phyloP scores from a whole-genome alignment of 23 tunicate genomes.

The Ciona savignyi region DNA sequence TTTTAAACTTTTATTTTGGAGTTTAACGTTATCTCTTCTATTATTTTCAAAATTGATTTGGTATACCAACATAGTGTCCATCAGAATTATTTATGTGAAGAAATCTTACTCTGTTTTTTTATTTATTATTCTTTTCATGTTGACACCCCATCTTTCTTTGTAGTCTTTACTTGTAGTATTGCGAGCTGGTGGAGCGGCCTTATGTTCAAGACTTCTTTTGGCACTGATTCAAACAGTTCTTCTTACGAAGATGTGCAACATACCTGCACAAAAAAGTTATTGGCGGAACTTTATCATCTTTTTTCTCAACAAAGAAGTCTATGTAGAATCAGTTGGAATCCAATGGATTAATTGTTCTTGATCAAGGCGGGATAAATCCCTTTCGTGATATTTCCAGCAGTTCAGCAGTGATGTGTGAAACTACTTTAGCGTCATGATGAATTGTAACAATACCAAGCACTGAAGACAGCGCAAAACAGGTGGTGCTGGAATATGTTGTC shows the following conservation, averaged over 20 bases:
- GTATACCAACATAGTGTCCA: too few relatives aligned
- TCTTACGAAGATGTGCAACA: background rate
- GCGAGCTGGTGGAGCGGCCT: slow-evolving; percentile 1
- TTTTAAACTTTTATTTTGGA: too few relatives aligned
- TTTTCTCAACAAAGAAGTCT: too few relatives aligned
- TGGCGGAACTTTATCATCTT: background rate
- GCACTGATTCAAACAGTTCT: background rate
- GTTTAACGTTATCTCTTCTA: too few relatives aligned
- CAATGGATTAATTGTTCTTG: background rate
- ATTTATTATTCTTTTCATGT: background rate
- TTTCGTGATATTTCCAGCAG: background rate
- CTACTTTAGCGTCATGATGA: background rate
- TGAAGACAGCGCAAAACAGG: background rate
- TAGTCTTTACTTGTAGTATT: background rate
- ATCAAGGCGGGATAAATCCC: background rate
- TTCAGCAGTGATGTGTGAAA: background rate
- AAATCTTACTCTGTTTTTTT: background rate
- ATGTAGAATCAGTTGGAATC: background rate
- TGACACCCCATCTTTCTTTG: background rate
- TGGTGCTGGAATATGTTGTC: background rate
- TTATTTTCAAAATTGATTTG: too few relatives aligned
- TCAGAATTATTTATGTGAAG: background rate
- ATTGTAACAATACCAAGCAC: background rate
- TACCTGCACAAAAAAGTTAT: background rate
- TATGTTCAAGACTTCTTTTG: slow-evolving; percentile 5